These are phyloP conservation scores for Diaprepes abbreviatus DNA, from an alignment of 2,888 invertebrate genomes.

Conservation along the genomic window DNA sequence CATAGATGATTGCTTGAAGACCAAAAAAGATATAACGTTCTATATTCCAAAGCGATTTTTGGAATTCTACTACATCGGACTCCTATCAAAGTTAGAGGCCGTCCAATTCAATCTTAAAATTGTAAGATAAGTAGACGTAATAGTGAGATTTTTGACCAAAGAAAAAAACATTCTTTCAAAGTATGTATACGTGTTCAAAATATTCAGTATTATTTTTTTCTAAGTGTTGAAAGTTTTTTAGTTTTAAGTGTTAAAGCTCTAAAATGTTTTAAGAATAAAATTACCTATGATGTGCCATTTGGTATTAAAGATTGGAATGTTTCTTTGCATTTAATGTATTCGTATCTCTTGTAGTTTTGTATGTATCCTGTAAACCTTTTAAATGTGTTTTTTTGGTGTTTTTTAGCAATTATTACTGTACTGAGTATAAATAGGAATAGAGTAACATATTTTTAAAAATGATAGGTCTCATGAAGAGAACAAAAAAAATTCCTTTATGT, in stretches of 20 bases:
- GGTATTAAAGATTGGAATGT: background rate
- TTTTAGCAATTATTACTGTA: too few species aligned
- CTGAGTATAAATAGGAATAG: too few species aligned
- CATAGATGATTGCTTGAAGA: conserved; percentile 6
- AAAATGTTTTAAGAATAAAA: background rate
- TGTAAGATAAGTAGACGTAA: background rate
- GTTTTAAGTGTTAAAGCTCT: background rate
- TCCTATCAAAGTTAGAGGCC: conserved; percentile 8
- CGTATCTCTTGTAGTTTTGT: too few species aligned
- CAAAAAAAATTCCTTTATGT: too few species aligned
- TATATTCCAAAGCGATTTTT: conserved; percentile 29
- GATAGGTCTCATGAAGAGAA: too few species aligned
- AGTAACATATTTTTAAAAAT: too few species aligned
- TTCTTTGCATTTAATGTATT: background rate
- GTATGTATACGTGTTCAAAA: background rate
- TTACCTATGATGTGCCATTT: background rate
- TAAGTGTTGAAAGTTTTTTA: background rate
- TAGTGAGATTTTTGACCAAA: conserved; percentile 1
- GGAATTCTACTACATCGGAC: conserved; percentile 22
- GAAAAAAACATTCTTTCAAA: background rate
- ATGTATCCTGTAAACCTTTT: too few species aligned
- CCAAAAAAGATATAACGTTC: conserved; percentile 25
- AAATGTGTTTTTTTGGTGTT: too few species aligned
- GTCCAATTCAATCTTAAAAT: conserved; percentile 7
- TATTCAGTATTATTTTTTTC: background rate